Evolutionary conservation across 2,113 vertebrate species (phyloP).

Genomic region (Hippopotamus amphibius): DNA sequence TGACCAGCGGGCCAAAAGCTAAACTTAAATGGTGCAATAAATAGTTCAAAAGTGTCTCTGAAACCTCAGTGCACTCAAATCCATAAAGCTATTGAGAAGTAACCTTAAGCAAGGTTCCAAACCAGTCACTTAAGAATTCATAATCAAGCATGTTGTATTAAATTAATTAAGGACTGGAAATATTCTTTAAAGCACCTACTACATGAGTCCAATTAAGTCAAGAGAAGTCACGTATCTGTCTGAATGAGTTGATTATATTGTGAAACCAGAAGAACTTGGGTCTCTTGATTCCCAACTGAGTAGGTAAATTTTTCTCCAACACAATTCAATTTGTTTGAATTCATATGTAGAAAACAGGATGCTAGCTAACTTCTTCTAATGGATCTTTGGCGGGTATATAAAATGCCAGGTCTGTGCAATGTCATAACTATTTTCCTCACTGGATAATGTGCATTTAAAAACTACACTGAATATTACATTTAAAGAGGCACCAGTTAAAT

Average conservation of each 20-base stretch:
- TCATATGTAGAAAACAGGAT: not conserved
- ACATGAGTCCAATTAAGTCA: not conserved
- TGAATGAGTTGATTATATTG: not conserved
- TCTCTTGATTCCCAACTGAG: not conserved
- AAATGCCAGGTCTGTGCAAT: not conserved
- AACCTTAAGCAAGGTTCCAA: not conserved
- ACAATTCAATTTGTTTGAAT: not conserved
- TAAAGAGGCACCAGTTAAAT: not conserved
- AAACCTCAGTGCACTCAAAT: not conserved
- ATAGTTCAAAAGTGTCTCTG: not conserved
- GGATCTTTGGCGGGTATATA: not conserved
- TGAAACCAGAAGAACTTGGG: not conserved
- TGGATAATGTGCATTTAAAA: not conserved
- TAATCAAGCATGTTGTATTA: not conserved
- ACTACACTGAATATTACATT: not conserved
- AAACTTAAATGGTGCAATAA: conserved; percentile 29
- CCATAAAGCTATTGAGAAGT: not conserved
- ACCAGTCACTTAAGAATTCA: not conserved
- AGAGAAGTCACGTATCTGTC: not conserved
- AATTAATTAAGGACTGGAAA: not conserved
- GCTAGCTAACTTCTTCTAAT: not conserved
- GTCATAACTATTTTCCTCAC: not conserved
- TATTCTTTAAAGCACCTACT: not conserved
- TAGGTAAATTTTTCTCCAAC: not conserved
- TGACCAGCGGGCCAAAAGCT: conserved; percentile 34